phyloP scores from a whole-genome alignment of 2,888 invertebrate species.

The Tiphia femorata region DNA sequence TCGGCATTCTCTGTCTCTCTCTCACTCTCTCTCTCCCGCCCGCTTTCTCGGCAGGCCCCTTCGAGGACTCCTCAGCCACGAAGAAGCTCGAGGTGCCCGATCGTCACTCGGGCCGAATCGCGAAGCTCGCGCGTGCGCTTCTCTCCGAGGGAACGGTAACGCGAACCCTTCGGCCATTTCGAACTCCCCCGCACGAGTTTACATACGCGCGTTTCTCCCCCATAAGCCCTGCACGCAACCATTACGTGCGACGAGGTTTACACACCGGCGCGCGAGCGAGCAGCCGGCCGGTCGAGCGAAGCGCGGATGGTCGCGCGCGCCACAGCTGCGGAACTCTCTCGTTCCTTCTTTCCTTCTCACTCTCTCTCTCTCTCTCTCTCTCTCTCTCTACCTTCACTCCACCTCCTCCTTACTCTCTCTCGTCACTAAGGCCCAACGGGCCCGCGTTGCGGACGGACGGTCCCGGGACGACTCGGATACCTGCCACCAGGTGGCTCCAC shows the following conservation, averaged over 20 bases:
- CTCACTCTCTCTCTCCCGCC: too few species aligned
- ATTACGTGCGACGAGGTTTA: slow-evolving; percentile 35
- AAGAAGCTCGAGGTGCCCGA: too few species aligned
- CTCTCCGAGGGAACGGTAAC: too few species aligned
- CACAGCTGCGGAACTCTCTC: not conserved
- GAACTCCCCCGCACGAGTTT: slow-evolving; percentile 69
- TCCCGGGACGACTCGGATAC: slow-evolving; percentile 50
- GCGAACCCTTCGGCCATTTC: slow-evolving; percentile 28
- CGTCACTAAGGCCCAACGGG: slow-evolving; percentile 21
- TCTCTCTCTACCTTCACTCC: not conserved
- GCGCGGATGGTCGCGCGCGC: slow-evolving; percentile 25
- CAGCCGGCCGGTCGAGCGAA: too few species aligned
- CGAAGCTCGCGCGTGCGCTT: too few species aligned
- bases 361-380: not conserved
- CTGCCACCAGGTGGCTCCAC: slow-evolving; percentile 75
- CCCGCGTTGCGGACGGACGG: slow-evolving; percentile 42
- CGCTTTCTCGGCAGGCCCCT: too few species aligned
- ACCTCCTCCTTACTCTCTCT: slow-evolving; percentile 1
- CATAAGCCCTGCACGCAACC: slow-evolving; percentile 9
- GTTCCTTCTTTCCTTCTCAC: slow-evolving; percentile 7
- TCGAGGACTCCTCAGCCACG: too few species aligned
- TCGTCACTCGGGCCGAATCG: too few species aligned
- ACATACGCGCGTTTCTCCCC: slow-evolving; percentile 11
- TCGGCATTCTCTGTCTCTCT: too few species aligned
- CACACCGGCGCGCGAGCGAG: too few species aligned